phyloP scores from a whole-genome alignment of 37 sponge, comb jelly and placozoan species.

The Hormiphora californensis region DNA sequence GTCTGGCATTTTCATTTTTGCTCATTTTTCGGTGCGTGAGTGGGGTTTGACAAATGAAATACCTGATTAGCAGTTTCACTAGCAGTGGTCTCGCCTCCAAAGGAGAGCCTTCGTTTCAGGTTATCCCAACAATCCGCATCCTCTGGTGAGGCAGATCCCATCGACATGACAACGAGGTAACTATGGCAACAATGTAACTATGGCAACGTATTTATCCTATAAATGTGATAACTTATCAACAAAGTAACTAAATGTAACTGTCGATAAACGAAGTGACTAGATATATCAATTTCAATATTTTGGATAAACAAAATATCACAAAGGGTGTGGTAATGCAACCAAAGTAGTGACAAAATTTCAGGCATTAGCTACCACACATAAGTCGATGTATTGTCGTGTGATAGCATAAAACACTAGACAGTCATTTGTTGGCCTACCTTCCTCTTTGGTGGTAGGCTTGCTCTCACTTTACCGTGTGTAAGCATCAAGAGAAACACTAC shows the following conservation, averaged over 20 bases:
- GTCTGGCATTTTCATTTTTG: too few relatives aligned
- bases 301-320: not conserved
- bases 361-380: not conserved
- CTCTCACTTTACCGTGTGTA: not conserved
- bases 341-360: not conserved
- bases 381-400: not conserved
- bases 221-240: not conserved
- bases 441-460: too few relatives aligned
- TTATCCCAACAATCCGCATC: not conserved
- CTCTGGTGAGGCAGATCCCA: not conserved
- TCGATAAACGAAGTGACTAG: not conserved
- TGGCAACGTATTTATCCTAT: too few relatives aligned
- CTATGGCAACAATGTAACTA: too few relatives aligned
- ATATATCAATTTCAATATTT: not conserved
- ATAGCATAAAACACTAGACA: too few relatives aligned
- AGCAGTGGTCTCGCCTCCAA: too few relatives aligned
- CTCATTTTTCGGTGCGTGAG: too few relatives aligned
- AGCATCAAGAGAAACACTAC: not conserved
- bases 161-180: too few relatives aligned
- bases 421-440: too few relatives aligned
- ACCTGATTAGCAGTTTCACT: too few relatives aligned
- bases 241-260: not conserved
- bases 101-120: not conserved
- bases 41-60: too few relatives aligned
- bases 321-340: not conserved